Base-by-base conservation (phyloP, 2,888 invertebrate genomes). In the Drosophila mulleri region DNA sequence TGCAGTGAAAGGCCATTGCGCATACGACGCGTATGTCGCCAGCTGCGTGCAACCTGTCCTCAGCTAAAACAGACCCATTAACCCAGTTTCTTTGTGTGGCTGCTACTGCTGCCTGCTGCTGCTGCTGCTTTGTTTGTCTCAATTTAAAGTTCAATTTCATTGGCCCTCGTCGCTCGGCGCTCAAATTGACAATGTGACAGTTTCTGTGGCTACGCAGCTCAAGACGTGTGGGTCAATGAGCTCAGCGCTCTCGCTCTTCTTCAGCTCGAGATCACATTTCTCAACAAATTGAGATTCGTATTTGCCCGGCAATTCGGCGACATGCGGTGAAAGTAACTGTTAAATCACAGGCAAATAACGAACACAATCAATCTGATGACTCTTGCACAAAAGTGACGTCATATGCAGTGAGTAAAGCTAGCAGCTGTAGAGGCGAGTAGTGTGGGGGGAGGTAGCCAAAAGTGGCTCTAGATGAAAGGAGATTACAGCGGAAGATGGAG, bases 131-230 rank as follows among this genome's bases (percentile, higher is more conserved):
- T 85, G 81, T 73, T 82, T 80, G 88, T 64, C 88, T 90, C 81
- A 88, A 88, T 88, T 88, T 85, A 90, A 88, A 88, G 88, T 89
- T 88, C 88, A 88, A 88, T 90, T 88, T 90, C 90, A 90, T 89
- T 89, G 90, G 90, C 88, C 88, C 88, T 88, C 85, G 73, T 88
- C 78, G 81, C 48, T 50, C 69, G 71, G 77, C 83, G 75, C 67
- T 75, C 78, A 85, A 86, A 89, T 89, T 88, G 87, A 88, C 57
- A 57, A 44, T 88, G 81, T 83, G 84, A 89, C 88, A 88, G 80
- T 79, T 88, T 71, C 70, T 44, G 64, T 37, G 76, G 63, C 66
- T 54, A 26, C 41, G 44, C 35, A 59, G 50, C 54, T 50, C 32
- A 14, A 66, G 68, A 90, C 86, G 90, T 86, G 86, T 86, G 87